Evolutionary conservation across 2,113 vertebrate genomes (phyloP).

Genomic region (Stegastes partitus): DNA sequence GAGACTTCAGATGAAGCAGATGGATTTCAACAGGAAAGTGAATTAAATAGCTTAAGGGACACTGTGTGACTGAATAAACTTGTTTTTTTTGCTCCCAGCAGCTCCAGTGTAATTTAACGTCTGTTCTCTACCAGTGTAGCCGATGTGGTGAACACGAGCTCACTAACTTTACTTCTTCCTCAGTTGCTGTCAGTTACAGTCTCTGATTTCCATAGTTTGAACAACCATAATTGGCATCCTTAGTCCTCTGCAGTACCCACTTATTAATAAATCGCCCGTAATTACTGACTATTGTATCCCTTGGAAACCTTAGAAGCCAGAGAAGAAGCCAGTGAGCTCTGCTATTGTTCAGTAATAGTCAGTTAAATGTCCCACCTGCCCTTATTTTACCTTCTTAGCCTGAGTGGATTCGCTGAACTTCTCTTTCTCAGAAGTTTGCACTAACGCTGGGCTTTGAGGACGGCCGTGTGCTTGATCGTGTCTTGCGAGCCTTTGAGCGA

Average conservation of each 20-base stretch:
- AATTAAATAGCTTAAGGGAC: neutral
- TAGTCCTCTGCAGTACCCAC: neutral
- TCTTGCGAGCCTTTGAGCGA: neutral
- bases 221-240: neutral
- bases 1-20: neutral
- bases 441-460: neutral
- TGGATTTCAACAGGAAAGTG: neutral
- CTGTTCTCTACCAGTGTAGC: neutral
- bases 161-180: neutral
- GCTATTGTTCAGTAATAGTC: neutral
- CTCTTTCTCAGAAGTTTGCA: neutral
- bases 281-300: neutral
- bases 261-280: neutral
- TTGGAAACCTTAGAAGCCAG: neutral
- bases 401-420: neutral
- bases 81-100: neutral
- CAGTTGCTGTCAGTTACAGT: no score
- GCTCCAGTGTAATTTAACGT: neutral
- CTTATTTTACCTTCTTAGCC: conserved; percentile 5
- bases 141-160: no score
- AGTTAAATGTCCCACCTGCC: neutral
- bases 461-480: neutral
- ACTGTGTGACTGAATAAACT: neutral
- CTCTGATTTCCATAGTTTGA: neutral
- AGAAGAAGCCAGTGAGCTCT: neutral